phyloP scores from a whole-genome alignment of 92 coral and sea anemone genomes.

The Pocillopora meandrina region DNA sequence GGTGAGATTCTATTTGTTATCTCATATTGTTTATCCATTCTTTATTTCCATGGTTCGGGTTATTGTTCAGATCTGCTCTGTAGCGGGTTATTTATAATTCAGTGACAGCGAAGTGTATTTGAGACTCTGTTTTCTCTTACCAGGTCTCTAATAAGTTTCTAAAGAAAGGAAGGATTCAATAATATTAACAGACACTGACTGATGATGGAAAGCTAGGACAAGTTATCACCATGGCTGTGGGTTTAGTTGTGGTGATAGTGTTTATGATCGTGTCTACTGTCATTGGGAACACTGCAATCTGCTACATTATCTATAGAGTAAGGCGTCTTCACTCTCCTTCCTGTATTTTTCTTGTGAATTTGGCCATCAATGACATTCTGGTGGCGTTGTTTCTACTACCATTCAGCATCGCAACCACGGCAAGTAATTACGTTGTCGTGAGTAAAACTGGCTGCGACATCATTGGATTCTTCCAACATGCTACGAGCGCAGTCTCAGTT shows the following conservation, averaged over 20 bases:
- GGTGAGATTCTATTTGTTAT: too few species aligned
- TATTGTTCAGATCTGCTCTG: too few species aligned
- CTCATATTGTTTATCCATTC: too few species aligned
- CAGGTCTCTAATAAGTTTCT: background rate
- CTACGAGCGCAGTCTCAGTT: slow-evolving; percentile 74
- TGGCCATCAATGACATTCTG: slow-evolving; percentile 75
- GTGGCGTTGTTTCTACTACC: slow-evolving; percentile 73
- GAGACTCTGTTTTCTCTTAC: background rate
- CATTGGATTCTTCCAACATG: slow-evolving; percentile 75
- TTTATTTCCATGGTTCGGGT: too few species aligned
- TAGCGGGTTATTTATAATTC: too few species aligned
- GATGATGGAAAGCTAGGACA: background rate
- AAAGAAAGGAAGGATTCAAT: background rate
- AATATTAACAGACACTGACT: background rate
- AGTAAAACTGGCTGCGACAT: slow-evolving; percentile 51
- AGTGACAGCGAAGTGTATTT: background rate
- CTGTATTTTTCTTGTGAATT: slow-evolving; percentile 73
- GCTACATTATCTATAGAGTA: slow-evolving; percentile 68
- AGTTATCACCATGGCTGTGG: slow-evolving; percentile 21
- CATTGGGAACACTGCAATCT: slow-evolving; percentile 68
- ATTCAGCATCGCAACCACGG: slow-evolving; percentile 62
- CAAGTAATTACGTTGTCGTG: slow-evolving; percentile 31
- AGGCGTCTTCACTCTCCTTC: slow-evolving; percentile 79
- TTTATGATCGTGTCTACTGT: slow-evolving; percentile 58
- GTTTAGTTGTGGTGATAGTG: slow-evolving; percentile 43